Evolutionary conservation across 2,888 invertebrate genomes (phyloP).

Genomic region (Mythimna albipuncta): DNA sequence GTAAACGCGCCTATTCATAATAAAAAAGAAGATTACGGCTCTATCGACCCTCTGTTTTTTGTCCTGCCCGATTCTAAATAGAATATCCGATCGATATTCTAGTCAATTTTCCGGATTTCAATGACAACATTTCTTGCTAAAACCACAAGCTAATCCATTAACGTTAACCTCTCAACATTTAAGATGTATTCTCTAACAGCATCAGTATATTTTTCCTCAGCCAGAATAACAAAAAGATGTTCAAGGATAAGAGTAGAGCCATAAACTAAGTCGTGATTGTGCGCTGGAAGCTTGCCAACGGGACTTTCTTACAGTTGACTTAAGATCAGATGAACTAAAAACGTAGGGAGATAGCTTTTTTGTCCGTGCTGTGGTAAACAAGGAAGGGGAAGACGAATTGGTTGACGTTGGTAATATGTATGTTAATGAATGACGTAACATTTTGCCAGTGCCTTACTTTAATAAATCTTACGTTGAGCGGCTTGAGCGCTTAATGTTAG

Average conservation of each 20-base stretch:
- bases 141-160: neutral
- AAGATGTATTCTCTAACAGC: neutral
- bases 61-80: no score
- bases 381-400: conserved; percentile 5
- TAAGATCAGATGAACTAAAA: conserved; percentile 45
- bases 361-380: conserved; percentile 11
- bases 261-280: conserved; percentile 45
- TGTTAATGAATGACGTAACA: neutral
- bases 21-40: no score
- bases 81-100: no score
- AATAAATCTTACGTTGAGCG: no score
- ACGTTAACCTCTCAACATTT: neutral
- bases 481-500: no score
- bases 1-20: no score
- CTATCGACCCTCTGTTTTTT: no score
- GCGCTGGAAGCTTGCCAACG: conserved; percentile 51
- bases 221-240: conserved; percentile 37
- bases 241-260: conserved; percentile 35
- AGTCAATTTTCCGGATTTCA: neutral
- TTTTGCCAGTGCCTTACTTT: neutral
- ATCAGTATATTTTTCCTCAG: conserved; percentile 9
- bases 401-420: neutral
- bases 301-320: conserved; percentile 41
- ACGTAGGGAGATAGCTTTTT: conserved; percentile 11
- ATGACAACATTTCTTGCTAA: neutral